Percentiles rank a stretch among this genome's conserved stretches.
Evolutionary conservation across 2,888 invertebrate species (phyloP).

Genomic region (Metellina segmentata): DNA sequence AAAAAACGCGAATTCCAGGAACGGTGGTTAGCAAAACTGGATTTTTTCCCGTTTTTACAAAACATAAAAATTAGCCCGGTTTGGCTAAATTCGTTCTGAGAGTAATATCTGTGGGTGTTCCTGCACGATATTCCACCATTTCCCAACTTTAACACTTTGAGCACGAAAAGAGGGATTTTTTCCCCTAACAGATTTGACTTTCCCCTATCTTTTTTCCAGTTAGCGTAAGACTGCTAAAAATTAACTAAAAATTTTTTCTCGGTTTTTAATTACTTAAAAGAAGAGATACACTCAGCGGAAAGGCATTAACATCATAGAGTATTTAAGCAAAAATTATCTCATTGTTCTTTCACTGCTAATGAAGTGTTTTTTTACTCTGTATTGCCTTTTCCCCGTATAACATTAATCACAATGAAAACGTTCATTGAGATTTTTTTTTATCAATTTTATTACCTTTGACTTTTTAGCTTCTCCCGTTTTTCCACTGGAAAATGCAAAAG

Average conservation of each 20-base stretch:
- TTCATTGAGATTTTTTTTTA: constrained; percentile 45
- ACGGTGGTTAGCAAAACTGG: constrained; percentile 21
- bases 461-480: constrained; percentile 36
- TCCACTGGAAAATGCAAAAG: constrained; percentile 7
- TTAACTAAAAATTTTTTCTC: constrained; percentile 70
- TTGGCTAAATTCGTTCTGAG: constrained; percentile 63
- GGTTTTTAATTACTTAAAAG: constrained; percentile 69
- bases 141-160: constrained; percentile 75
- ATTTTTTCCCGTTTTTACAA: constrained; percentile 39
- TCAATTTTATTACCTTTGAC: constrained; percentile 17
- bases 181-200: constrained; percentile 63
- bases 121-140: constrained; percentile 71
- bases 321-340: constrained; percentile 73
- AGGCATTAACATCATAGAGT: constrained; percentile 67
- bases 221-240: constrained; percentile 70
- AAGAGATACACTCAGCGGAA: constrained; percentile 44
- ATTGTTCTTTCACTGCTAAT: constrained; percentile 62
- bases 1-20: constrained; percentile 31
- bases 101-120: constrained; percentile 48
- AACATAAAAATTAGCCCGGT: constrained; percentile 72
- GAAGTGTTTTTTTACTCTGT: constrained; percentile 50
- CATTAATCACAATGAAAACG: constrained; percentile 66
- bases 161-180: constrained; percentile 62
- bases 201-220: constrained; percentile 35
- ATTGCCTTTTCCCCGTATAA: constrained; percentile 30